These are phyloP conservation scores for Nothura maculosa DNA, from an alignment of 2,797 vertebrate species.

Conservation along the genomic window DNA sequence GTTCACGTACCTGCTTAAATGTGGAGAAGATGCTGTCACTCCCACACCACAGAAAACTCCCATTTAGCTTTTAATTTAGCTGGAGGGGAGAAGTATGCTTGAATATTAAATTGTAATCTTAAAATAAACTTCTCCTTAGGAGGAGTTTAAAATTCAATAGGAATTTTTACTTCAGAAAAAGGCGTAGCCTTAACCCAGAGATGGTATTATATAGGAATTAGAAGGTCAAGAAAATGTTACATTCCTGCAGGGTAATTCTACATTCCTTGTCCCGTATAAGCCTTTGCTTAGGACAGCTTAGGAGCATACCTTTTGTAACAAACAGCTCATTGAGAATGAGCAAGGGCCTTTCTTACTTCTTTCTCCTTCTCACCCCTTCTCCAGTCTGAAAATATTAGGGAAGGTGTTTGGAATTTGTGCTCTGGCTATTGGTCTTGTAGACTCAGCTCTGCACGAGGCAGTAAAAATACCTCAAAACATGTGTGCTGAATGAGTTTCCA, in stretches of 20 bases:
- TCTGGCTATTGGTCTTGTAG: background rate
- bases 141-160: slow-evolving; percentile 20
- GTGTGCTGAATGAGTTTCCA: background rate
- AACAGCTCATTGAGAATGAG: slow-evolving; percentile 63
- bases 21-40: background rate
- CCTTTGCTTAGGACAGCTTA: slow-evolving; percentile 73
- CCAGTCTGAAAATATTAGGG: background rate
- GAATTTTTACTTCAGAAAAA: slow-evolving; percentile 7
- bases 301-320: slow-evolving; percentile 66
- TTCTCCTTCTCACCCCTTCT: background rate
- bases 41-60: background rate
- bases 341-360: slow-evolving; percentile 19
- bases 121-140: slow-evolving; percentile 5
- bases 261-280: slow-evolving; percentile 73
- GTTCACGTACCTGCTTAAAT: rapidly evolving
- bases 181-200: background rate
- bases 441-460: background rate
- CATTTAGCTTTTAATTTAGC: background rate
- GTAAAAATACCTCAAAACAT: background rate
- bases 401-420: background rate
- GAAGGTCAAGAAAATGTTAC: slow-evolving; percentile 75
- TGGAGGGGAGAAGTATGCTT: background rate
- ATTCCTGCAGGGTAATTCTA: slow-evolving; percentile 70
- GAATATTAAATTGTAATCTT: background rate
- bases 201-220: slow-evolving; percentile 65